Conservation (phyloP, 2,113 vertebrate genomes). For the Myotis lucifugus region DNA sequence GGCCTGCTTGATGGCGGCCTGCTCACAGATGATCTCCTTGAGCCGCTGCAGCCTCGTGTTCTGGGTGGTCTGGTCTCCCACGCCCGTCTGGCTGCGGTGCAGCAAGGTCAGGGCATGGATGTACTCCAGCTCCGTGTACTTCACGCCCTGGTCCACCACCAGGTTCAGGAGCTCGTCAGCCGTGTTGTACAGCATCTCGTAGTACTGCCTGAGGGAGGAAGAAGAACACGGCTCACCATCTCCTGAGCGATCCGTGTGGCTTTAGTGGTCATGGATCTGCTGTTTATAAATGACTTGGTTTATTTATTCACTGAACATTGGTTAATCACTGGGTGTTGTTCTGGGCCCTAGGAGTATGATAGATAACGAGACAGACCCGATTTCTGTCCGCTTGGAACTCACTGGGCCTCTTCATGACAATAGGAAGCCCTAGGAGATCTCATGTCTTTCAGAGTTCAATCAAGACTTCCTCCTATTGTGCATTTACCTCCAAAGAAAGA, state of each 20-base stretch:
- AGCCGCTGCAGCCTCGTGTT: slow-evolving; percentile 95
- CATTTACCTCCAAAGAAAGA: background rate
- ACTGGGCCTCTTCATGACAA: background rate
- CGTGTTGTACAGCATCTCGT: slow-evolving; percentile 99
- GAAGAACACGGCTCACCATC: background rate
- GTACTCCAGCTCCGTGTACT: slow-evolving; percentile 98
- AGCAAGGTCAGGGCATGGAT: slow-evolving; percentile 95
- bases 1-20: slow-evolving; percentile 98
- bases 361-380: background rate
- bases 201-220: slow-evolving; percentile 91
- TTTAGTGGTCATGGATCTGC: fast-evolving
- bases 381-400: background rate
- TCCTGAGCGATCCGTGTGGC: fast-evolving
- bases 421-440: background rate
- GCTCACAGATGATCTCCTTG: slow-evolving; percentile 99
- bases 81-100: slow-evolving; percentile 97
- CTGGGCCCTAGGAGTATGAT: background rate
- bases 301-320: background rate
- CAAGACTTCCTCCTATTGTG: background rate
- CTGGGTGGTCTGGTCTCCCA: slow-evolving; percentile 96
- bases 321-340: background rate
- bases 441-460: background rate
- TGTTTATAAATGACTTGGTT: background rate
- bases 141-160: slow-evolving; percentile 98
- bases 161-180: slow-evolving; percentile 97